Percentiles rank a stretch among this genome's conserved stretches.
These are phyloP conservation scores for Orussus abietinus DNA, from an alignment of 1,140 invertebrate species.

Conservation along the genomic window DNA sequence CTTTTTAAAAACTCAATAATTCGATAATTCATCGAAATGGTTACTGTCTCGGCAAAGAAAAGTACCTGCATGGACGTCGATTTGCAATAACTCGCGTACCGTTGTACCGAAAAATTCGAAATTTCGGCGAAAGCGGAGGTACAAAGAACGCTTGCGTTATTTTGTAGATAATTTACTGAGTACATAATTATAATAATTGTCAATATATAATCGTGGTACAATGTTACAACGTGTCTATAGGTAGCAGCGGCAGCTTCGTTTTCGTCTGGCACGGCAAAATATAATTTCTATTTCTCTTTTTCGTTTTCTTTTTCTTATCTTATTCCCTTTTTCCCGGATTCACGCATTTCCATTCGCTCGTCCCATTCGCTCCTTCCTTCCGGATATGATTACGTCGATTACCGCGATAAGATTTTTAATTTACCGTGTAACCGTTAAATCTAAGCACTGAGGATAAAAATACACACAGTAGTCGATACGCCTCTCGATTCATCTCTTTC, in stretches of 20 bases:
- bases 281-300: constrained; percentile 24
- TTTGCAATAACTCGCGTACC: too few relatives aligned
- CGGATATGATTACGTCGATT: not conserved
- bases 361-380: not conserved
- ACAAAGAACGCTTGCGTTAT: too few relatives aligned
- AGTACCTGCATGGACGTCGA: too few relatives aligned
- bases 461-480: constrained; percentile 21
- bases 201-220: constrained; percentile 21
- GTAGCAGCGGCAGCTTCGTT: constrained; percentile 35
- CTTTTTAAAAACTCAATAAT: too few relatives aligned
- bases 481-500: constrained; percentile 9
- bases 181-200: constrained; percentile 34
- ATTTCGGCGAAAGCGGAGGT: too few relatives aligned
- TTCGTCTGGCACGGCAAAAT: constrained; percentile 41
- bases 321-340: constrained; percentile 1
- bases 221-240: constrained; percentile 27
- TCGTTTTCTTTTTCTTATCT: constrained; percentile 9
- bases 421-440: not conserved
- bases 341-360: not conserved
- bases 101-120: too few relatives aligned
- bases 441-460: too few relatives aligned
- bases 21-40: too few relatives aligned
- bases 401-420: not conserved
- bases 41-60: too few relatives aligned
- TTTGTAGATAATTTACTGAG: constrained; percentile 42